phyloP scores from a whole-genome alignment of 2,888 invertebrate genomes.

The Cataglyphis rosenhaueri region DNA sequence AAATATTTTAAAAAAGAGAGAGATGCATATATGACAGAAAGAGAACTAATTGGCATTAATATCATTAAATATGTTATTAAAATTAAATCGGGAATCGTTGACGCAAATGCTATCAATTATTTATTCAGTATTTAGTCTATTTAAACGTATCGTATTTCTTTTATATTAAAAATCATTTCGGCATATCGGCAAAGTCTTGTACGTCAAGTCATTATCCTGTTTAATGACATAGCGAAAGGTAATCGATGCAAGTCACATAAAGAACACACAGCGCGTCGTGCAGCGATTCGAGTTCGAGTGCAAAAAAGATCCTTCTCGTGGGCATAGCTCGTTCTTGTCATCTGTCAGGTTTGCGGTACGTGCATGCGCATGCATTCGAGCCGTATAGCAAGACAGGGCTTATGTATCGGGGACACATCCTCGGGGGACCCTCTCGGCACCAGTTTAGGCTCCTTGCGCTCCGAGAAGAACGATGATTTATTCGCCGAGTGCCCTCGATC shows the following conservation, averaged over 20 bases:
- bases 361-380: slow-evolving; percentile 72
- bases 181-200: background rate
- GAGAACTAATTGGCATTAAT: background rate
- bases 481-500: slow-evolving; percentile 29
- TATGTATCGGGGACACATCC: slow-evolving; percentile 45
- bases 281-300: slow-evolving; percentile 48
- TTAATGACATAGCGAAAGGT: slow-evolving; percentile 13
- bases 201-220: slow-evolving; percentile 14
- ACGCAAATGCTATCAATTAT: slow-evolving; percentile 11
- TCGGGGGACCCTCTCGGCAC: slow-evolving; percentile 28
- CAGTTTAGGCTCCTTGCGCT: slow-evolving; percentile 28
- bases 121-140: background rate
- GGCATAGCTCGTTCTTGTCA: slow-evolving; percentile 49
- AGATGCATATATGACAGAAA: background rate
- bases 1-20: background rate
- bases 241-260: slow-evolving; percentile 68
- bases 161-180: background rate
- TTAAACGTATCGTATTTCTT: background rate
- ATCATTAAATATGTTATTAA: background rate
- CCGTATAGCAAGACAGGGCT: slow-evolving; percentile 55
- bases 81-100: background rate
- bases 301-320: slow-evolving; percentile 37
- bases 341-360: slow-evolving; percentile 51
- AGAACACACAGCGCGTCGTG: slow-evolving; percentile 64
- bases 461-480: slow-evolving; percentile 51